Evolutionary conservation across 23 tunicate species (phyloP), one percentile per base, ranked within the genome.

Genomic region (Diplosoma virens): DNA sequence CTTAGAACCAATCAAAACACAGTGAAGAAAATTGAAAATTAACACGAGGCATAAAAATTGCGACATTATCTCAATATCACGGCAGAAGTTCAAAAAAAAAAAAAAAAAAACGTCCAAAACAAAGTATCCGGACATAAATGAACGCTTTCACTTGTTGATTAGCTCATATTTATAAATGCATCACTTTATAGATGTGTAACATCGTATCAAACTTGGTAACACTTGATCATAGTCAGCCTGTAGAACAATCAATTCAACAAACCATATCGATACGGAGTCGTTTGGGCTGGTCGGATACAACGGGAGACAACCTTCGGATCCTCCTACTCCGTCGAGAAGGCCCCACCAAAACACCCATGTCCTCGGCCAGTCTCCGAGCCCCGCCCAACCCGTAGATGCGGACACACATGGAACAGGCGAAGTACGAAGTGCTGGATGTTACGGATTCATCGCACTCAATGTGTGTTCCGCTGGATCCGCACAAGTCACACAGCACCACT

Each of bases 391-490:
- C 81, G 45, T 74, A 75, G 33, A 82, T 64, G 17, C 11, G 33
- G 24, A 37, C 32, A 28, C 87, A 82, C 16, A 1, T 55, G 16
- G 22, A 32, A 27, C 87, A 82, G 25, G 75, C 50, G 75, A 47
- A 52, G 47, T 74, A 82, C 24, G 87, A 74, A 0, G 66, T 41
- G 30, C 58, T 66, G 78, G 37, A 18, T 11, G 55, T 73, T 0
- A 84, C 78, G n/a, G 36, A 71, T 6, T 73, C 59, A 33, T 47
- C 27, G 61, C 97, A 92, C 17, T 63, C 83, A 47, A 84, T 56
- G 58, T 92, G 97, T 11, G 97, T 52, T 18, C 91, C 91, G n/a
- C 48, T 68, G 16, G 84, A 75, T n/a, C 87, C 90, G 68, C 97
- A 92, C 18, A 81, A 33, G 47, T 77, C 91, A 47, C 97, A 92